Percentiles rank a stretch among this genome's conserved stretches.
phyloP scores from a whole-genome alignment of 53 echinoderm and acorn worm genomes.

The Temnopleurus reevesii region DNA sequence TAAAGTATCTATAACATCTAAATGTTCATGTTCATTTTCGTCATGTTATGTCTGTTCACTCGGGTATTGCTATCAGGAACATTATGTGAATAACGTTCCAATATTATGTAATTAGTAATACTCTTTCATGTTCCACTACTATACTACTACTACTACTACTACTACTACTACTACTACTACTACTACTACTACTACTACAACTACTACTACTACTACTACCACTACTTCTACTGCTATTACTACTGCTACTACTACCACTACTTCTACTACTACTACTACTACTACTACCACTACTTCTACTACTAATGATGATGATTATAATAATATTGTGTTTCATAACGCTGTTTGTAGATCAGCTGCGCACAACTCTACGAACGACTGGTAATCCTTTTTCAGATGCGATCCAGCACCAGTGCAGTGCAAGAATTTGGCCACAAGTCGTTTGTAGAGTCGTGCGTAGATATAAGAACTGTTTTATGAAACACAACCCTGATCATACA shows the following conservation, averaged over 20 bases:
- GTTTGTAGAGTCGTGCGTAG: neutral
- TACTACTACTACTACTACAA: constrained; percentile 40
- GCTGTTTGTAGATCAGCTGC: neutral
- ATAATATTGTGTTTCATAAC: neutral
- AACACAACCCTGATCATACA: neutral
- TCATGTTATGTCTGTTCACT: too few species aligned
- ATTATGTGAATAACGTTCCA: neutral
- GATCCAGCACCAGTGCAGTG: neutral
- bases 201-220: constrained; percentile 37
- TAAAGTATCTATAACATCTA: too few species aligned
- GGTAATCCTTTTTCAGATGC: neutral
- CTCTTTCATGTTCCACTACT: neutral
- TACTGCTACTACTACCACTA: neutral
- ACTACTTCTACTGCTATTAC: constrained; percentile 26
- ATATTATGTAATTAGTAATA: neutral
- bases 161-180: constrained; percentile 34
- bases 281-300: neutral
- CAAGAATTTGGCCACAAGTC: neutral
- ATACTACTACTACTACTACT: neutral
- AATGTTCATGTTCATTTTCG: too few species aligned
- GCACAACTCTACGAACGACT: neutral
- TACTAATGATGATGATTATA: neutral
- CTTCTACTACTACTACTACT: constrained; percentile 18
- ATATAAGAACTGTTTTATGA: neutral
- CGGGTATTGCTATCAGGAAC: neutral